Base-by-base conservation (phyloP, 2,113 vertebrate species). In the Antechinus stuartii region DNA sequence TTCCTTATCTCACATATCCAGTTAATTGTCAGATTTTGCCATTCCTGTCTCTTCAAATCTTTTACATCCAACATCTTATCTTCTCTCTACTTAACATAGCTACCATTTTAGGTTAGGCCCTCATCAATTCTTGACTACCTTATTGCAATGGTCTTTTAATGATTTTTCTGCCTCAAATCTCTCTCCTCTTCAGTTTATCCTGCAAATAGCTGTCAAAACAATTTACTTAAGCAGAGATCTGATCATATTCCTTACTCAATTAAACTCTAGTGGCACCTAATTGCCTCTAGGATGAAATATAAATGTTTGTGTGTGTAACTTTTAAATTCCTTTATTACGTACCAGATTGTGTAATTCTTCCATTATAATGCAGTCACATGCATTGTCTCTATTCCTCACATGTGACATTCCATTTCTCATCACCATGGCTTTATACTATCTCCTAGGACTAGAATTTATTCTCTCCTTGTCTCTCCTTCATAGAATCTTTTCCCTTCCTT, bases 1-100 rank as follows among this genome's bases (percentile, higher is more conserved):
- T 30, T 90, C 76, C 76, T 46, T 93, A 30, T 91, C 46, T 11
- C 90, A 90, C 54, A 95, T 94, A 93, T 56, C 24, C 89, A n/a
- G 54, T 47, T 55, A 76, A 55, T 52, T 50, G 90, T 91, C 49
- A 93, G 50, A 90, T 24, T 76, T 76, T 93, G 57, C 47, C 49
- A 2, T 22, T 84, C 92, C 53, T 93, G 25, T 49, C 42, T 54
- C 27, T 19, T 11, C 22, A 89, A 49, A 30, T 56, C 55, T 84
- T 92, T 95, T 94, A 95, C 10, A 49, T 91, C 26, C 84, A 92
- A 49, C 89, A 56, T 92, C 46, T 95, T 56, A 90, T 5, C 26
- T 93, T 91, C 55, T 92, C 54, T 92, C 55, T 12, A 61, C 92
- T 93, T 49, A 53, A 53, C 52, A 91, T 1, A 89, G 47, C 35